Evolutionary conservation across 2,113 vertebrate genomes (phyloP).

Genomic region (Fregata magnificens): DNA sequence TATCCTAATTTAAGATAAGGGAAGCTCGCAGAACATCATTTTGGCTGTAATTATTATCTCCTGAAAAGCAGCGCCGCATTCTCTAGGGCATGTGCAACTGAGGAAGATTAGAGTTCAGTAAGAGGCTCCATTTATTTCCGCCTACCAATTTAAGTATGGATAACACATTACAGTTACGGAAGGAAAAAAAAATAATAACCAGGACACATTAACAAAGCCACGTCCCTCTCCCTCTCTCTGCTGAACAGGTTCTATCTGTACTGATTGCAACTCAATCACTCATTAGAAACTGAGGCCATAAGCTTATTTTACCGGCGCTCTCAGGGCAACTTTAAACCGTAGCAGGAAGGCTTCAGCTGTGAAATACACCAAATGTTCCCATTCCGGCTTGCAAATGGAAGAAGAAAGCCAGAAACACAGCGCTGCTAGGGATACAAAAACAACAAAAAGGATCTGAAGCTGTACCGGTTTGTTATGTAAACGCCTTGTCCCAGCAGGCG

Average conservation of each 20-base stretch:
- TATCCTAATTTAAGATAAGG: conserved; percentile 35
- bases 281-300: background rate
- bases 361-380: background rate
- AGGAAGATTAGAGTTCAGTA: conserved; percentile 46
- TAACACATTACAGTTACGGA: background rate
- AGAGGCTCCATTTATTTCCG: conserved; percentile 36
- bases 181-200: background rate
- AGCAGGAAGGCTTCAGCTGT: background rate
- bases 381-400: background rate
- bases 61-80: background rate
- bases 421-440: accelerated
- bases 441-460: background rate
- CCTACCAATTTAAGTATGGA: conserved; percentile 5
- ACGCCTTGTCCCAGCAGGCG: background rate
- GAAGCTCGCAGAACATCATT: background rate
- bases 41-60: conserved; percentile 57
- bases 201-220: background rate
- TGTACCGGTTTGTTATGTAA: background rate
- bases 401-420: background rate
- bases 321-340: background rate
- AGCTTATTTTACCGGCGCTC: background rate
- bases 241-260: background rate
- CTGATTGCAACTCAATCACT: background rate
- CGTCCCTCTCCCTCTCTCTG: background rate
- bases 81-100: conserved; percentile 4